Conservation (phyloP, 2,888 invertebrate species). For the Copidosoma aretas region DNA sequence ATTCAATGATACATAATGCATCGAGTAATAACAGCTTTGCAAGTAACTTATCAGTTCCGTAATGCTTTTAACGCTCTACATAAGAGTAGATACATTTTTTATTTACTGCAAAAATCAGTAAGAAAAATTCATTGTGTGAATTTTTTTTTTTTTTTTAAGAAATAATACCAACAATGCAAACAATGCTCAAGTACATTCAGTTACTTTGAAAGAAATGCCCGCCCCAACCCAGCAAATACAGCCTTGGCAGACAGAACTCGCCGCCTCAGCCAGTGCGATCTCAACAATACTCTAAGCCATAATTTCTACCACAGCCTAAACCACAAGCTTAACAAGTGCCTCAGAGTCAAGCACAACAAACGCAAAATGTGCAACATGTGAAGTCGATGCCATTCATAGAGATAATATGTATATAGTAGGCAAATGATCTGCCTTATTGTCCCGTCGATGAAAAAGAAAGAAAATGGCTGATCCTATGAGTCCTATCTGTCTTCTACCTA, state of each 20-base stretch:
- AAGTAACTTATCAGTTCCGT: conserved; percentile 27
- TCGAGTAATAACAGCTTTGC: conserved; percentile 49
- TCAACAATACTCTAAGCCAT: conserved; percentile 38
- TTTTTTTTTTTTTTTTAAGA: conserved; percentile 24
- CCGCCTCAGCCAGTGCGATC: conserved; percentile 43
- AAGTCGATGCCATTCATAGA: conserved; percentile 33
- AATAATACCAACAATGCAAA: conserved; percentile 18
- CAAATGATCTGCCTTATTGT: no score
- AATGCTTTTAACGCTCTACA: background rate
- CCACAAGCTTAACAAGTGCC: conserved; percentile 38
- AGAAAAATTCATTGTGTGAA: background rate
- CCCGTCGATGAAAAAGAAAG: no score
- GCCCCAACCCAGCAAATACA: conserved; percentile 42
- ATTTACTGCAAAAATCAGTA: background rate
- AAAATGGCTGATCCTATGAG: no score
- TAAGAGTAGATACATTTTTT: background rate
- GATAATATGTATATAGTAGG: no score
- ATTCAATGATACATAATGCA: conserved; percentile 49
- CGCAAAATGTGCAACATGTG: conserved; percentile 36
- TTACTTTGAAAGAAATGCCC: background rate
- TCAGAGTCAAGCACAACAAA: conserved; percentile 31
- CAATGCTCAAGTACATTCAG: conserved; percentile 27
- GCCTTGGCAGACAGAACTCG: conserved; percentile 45
- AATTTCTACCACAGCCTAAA: conserved; percentile 42
- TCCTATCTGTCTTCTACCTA: no score